These are phyloP conservation scores for Peromyscus aztecus DNA, from an alignment of 2,797 vertebrate species.

Conservation along the genomic window DNA sequence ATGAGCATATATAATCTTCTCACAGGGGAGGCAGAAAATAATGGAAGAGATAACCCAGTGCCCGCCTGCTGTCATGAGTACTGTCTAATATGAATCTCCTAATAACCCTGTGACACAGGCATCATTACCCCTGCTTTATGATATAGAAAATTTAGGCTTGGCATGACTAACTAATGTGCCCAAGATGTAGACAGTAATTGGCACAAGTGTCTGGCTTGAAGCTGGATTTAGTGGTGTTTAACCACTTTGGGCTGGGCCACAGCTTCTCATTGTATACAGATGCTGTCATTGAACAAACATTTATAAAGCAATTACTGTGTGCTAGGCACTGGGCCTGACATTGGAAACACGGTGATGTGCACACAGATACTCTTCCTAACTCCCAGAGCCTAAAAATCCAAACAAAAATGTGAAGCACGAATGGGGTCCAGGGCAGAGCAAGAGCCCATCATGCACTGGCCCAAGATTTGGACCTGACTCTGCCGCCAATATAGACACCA, in stretches of 20 bases:
- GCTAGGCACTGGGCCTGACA: neutral
- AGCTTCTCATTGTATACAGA: neutral
- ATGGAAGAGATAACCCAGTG: neutral
- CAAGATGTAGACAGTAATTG: neutral
- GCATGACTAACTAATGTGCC: neutral
- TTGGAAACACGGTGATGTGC: neutral
- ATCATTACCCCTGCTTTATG: neutral
- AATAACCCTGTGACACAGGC: neutral
- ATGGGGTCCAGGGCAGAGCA: neutral
- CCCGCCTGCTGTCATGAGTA: neutral
- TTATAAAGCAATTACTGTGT: neutral
- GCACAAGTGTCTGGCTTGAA: neutral
- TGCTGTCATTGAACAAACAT: neutral
- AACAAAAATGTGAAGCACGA: rapidly evolving
- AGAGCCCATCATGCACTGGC: neutral
- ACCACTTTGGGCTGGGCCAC: neutral
- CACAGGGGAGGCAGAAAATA: neutral
- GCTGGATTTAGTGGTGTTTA: neutral
- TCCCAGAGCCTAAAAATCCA: neutral
- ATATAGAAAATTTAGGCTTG: constrained; percentile 3
- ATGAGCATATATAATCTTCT: neutral
- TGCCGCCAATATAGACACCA: neutral
- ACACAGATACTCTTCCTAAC: neutral
- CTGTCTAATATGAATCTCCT: neutral
- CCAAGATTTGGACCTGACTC: neutral